Conservation (phyloP, 2,113 vertebrate species). For the Callionymus lyra region DNA sequence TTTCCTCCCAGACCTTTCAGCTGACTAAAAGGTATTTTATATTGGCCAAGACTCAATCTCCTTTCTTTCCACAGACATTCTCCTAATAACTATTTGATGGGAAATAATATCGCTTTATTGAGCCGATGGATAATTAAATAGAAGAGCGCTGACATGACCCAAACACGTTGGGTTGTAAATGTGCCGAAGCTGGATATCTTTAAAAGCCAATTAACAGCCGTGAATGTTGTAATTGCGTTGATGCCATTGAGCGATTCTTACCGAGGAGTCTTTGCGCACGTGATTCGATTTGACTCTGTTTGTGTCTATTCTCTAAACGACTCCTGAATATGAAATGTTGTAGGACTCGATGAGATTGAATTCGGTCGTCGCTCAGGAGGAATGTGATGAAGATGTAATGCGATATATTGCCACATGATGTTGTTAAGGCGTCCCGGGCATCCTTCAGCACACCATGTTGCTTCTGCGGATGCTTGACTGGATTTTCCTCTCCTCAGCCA, state of each 20-base stretch:
- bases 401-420: conserved; percentile 22
- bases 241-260: conserved; percentile 3
- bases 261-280: conserved; percentile 4
- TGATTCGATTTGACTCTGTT: conserved; percentile 3
- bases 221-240: conserved; percentile 1
- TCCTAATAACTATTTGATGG: conserved; percentile 38
- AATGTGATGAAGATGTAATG: conserved; percentile 26
- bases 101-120: conserved; percentile 41
- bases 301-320: conserved; percentile 21
- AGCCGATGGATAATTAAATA: conserved; percentile 35
- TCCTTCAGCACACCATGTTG: background rate
- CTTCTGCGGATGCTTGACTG: too few species aligned
- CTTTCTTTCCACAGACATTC: conserved; percentile 33
- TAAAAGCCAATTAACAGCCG: background rate
- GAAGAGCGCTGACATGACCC: conserved; percentile 33
- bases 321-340: conserved; percentile 16
- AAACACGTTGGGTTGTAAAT: conserved; percentile 11
- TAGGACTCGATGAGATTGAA: conserved; percentile 23
- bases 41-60: conserved; percentile 33
- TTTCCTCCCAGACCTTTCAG: conserved; percentile 51
- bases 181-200: conserved; percentile 14
- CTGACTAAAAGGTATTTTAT: conserved; percentile 49
- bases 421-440: conserved; percentile 13
- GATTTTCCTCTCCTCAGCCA: background rate
- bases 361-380: conserved; percentile 9